A percentile compares a stretch with the other conserved stretches of the same genome.
Evolutionary conservation across 2,113 vertebrate genomes (phyloP).

Genomic region (Ancistrus triradiatus): DNA sequence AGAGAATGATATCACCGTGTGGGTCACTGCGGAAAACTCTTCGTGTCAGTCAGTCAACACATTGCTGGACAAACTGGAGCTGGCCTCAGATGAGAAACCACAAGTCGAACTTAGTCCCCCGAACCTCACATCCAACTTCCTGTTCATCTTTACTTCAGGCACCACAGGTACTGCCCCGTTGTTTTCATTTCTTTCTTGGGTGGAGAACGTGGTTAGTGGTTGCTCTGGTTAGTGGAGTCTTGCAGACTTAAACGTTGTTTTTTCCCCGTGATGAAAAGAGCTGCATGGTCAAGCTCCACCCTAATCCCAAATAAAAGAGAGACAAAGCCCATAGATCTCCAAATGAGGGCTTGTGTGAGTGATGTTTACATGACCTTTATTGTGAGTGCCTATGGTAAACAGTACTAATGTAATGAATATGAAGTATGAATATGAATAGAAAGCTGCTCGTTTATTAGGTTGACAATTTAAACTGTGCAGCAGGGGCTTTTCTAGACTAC

Average conservation of each 20-base stretch:
- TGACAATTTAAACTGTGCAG: too few relatives aligned
- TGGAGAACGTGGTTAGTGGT: conserved; percentile 10
- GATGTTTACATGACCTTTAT: too few relatives aligned
- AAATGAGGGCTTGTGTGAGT: not conserved
- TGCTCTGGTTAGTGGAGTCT: conserved; percentile 6
- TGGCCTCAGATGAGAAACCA: conserved; percentile 61
- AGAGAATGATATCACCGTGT: conserved; percentile 64
- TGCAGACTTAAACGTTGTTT: conserved; percentile 1
- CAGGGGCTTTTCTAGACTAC: too few relatives aligned
- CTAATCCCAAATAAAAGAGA: conserved; percentile 25
- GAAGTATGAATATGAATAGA: too few relatives aligned
- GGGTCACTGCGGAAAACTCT: conserved; percentile 69
- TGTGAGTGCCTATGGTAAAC: too few relatives aligned
- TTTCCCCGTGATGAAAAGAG: conserved; percentile 2
- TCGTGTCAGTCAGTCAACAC: conserved; percentile 56
- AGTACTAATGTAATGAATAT: too few relatives aligned
- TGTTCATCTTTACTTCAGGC: conserved; percentile 91
- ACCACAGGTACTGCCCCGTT: conserved; percentile 78
- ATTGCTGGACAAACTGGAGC: conserved; percentile 73
- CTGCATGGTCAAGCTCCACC: not conserved
- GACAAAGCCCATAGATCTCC: not conserved
- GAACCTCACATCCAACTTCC: conserved; percentile 69
- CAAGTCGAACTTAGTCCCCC: conserved; percentile 41
- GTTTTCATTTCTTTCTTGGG: not conserved
- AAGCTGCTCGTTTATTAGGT: too few relatives aligned